Evolutionary conservation across 2,797 vertebrate species (phyloP).

Genomic region (Clarias fuscus): DNA sequence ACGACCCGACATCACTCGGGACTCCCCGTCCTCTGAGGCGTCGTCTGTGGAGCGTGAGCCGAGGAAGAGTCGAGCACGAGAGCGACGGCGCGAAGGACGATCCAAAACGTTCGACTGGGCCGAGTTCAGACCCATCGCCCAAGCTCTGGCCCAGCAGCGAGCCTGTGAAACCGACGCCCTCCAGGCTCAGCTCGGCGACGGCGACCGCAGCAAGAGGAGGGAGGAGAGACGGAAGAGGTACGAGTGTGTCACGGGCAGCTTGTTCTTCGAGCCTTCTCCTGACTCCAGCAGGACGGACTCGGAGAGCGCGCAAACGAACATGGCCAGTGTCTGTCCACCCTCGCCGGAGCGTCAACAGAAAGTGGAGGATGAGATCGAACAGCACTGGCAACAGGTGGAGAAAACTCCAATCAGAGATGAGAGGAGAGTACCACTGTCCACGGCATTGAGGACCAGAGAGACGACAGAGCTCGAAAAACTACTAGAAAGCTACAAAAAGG

Average conservation of each 20-base stretch:
- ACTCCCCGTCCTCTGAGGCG: slow-evolving; percentile 74
- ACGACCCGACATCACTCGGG: slow-evolving; percentile 77
- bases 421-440: slow-evolving; percentile 72
- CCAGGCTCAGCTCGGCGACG: slow-evolving; percentile 67
- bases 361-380: slow-evolving; percentile 80
- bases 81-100: slow-evolving; percentile 77
- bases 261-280: slow-evolving; percentile 50
- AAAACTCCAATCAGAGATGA: slow-evolving; percentile 79
- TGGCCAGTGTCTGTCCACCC: slow-evolving; percentile 12
- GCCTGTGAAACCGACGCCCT: slow-evolving; percentile 72
- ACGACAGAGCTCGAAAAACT: slow-evolving; percentile 73
- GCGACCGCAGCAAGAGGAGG: slow-evolving; percentile 70
- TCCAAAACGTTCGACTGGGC: slow-evolving; percentile 86
- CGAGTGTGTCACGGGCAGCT: slow-evolving; percentile 64
- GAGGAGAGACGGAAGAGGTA: slow-evolving; percentile 79
- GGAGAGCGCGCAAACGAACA: slow-evolving; percentile 52
- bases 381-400: slow-evolving; percentile 83
- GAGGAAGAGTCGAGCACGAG: slow-evolving; percentile 73
- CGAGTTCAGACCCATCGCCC: slow-evolving; percentile 80
- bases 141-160: slow-evolving; percentile 80
- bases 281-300: slow-evolving; percentile 58
- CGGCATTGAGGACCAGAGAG: slow-evolving; percentile 62
- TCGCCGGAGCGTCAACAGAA: slow-evolving; percentile 71
- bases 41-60: slow-evolving; percentile 73
- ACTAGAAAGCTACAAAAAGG: slow-evolving; percentile 78